Evolutionary conservation across 2,113 vertebrate species (phyloP).

Genomic region (Oreochromis niloticus): DNA sequence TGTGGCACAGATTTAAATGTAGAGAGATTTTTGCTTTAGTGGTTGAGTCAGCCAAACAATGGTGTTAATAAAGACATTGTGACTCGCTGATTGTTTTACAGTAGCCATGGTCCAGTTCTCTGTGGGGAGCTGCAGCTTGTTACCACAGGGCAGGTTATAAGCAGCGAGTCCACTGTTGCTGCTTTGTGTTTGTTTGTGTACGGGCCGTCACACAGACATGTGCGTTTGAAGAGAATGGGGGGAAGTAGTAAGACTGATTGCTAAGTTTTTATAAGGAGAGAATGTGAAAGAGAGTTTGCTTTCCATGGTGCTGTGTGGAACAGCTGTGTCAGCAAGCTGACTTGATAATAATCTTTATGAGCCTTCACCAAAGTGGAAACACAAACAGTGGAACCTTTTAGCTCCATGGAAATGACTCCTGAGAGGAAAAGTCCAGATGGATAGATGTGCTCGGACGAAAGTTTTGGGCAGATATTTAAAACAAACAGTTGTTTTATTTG

Average conservation of each 20-base stretch:
- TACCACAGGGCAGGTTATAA: background rate
- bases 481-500: background rate
- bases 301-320: accelerated
- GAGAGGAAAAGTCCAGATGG: background rate
- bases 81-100: background rate
- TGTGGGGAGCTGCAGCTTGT: background rate
- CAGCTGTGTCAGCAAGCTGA: background rate
- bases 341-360: background rate
- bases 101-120: background rate
- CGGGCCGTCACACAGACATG: background rate
- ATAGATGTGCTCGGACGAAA: background rate
- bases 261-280: background rate
- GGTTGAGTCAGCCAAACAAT: background rate
- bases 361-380: background rate
- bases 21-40: background rate
- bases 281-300: background rate
- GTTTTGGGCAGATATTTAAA: background rate
- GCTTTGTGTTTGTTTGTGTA: background rate
- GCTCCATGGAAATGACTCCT: background rate
- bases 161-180: background rate
- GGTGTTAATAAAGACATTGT: background rate
- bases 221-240: background rate
- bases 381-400: background rate
- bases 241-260: background rate
- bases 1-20: too few relatives aligned